These are phyloP conservation scores for Mirounga angustirostris DNA, from an alignment of 2,113 vertebrate genomes.

Conservation along the genomic window DNA sequence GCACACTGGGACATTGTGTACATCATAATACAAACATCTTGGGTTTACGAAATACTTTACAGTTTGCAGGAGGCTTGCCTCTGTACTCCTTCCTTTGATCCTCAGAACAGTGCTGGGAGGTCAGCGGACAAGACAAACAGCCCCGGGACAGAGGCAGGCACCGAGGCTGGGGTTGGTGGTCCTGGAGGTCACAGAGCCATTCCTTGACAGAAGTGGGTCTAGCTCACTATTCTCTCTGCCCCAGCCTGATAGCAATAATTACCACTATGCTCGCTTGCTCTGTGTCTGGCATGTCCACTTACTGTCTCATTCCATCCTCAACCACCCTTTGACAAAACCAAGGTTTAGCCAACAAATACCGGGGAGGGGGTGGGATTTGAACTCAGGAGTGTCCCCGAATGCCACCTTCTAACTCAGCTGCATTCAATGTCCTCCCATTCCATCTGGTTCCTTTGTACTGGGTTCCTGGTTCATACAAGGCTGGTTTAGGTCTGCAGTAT, in stretches of 20 bases:
- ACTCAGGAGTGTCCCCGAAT: background rate
- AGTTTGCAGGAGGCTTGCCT: background rate
- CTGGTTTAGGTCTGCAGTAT: background rate
- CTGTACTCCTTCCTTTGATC: background rate
- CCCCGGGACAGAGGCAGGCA: background rate
- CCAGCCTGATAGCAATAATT: background rate
- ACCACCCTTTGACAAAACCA: background rate
- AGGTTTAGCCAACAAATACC: background rate
- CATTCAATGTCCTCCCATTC: background rate
- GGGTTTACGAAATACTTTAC: background rate
- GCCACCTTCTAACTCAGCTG: background rate
- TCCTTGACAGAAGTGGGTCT: background rate
- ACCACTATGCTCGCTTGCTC: background rate
- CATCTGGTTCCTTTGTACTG: background rate
- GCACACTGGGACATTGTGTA: background rate
- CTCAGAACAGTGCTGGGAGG: background rate
- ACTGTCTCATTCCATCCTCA: background rate
- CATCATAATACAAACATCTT: background rate
- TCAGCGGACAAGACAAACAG: background rate
- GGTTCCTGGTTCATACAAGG: background rate
- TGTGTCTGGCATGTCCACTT: background rate
- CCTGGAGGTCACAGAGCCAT: background rate
- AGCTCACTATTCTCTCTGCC: background rate
- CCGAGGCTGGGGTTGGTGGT: accelerated
- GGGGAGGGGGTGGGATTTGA: background rate